phyloP scores from a whole-genome alignment of 2,113 vertebrate species.

The Leptocoma aspasia region DNA sequence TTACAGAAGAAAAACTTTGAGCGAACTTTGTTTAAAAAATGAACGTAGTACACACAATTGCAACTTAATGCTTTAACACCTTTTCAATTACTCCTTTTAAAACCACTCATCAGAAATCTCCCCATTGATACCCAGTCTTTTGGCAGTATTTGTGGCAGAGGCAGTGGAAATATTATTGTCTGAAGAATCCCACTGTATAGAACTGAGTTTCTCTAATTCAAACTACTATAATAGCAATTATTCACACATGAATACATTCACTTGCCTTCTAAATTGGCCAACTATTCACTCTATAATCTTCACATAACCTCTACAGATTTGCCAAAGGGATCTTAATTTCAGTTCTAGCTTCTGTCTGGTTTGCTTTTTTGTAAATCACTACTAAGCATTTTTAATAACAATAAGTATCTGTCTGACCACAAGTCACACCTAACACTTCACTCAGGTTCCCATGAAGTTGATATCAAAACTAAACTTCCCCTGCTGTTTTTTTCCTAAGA shows the following conservation, averaged over 20 bases:
- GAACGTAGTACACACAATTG: not conserved
- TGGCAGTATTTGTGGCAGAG: constrained; percentile 22
- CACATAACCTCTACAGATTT: constrained; percentile 34
- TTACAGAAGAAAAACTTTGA: not conserved
- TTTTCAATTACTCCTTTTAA: constrained; percentile 23
- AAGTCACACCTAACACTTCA: not conserved
- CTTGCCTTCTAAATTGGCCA: constrained; percentile 45
- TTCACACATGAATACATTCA: constrained; percentile 48
- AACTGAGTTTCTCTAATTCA: constrained; percentile 32
- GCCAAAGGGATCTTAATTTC: not conserved
- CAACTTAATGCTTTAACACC: not conserved
- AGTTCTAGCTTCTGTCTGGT: not conserved
- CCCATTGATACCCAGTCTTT: not conserved
- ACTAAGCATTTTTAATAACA: not conserved
- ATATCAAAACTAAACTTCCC: not conserved
- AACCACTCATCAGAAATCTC: not conserved
- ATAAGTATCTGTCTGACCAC: not conserved
- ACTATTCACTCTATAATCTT: constrained; percentile 26
- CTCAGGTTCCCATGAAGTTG: not conserved
- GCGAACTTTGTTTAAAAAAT: not conserved
- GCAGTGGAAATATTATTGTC: constrained; percentile 17
- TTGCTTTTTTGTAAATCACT: not conserved
- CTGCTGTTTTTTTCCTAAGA: not conserved
- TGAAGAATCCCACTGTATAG: not conserved
- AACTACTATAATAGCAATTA: constrained; percentile 56